These are phyloP conservation scores for Indri indri DNA, from an alignment of 2,113 vertebrate species.

Conservation along the genomic window DNA sequence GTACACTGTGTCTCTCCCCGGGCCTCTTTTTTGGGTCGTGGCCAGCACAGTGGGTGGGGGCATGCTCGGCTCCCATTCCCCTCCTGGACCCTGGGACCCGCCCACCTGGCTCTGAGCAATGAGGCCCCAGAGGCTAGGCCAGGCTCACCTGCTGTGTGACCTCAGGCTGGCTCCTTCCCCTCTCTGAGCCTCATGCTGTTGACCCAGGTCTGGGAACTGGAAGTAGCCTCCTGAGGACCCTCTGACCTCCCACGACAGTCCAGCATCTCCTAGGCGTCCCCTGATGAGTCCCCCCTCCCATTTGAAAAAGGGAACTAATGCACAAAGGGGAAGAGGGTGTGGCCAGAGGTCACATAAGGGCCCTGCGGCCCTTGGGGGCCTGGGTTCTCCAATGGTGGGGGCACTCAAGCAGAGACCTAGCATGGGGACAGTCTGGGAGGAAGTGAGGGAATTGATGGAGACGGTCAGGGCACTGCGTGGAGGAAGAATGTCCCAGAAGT, in stretches of 20 bases:
- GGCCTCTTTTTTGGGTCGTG: neutral
- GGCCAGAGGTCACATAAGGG: constrained; percentile 63
- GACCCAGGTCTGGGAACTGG: neutral
- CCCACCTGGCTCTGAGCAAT: constrained; percentile 20
- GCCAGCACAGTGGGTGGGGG: neutral
- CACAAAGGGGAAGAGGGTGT: constrained; percentile 62
- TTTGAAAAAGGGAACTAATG: neutral
- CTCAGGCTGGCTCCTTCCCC: neutral
- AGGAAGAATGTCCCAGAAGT: constrained; percentile 7
- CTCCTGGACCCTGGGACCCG: neutral
- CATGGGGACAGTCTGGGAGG: neutral
- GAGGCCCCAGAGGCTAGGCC: neutral
- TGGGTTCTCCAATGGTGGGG: neutral
- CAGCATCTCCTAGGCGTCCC: neutral
- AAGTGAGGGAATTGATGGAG: neutral
- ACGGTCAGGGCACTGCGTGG: neutral
- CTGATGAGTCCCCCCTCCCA: neutral
- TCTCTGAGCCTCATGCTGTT: neutral
- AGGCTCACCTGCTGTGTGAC: neutral
- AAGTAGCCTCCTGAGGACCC: neutral
- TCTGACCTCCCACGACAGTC: neutral
- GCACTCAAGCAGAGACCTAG: neutral
- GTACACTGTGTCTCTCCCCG: neutral
- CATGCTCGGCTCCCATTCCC: neutral
- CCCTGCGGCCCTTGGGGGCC: neutral